Evolutionary conservation across 2,797 vertebrate genomes (phyloP), one percentile per base, ranked within the genome.

Genomic region (Mormyrops attenuatus): DNA sequence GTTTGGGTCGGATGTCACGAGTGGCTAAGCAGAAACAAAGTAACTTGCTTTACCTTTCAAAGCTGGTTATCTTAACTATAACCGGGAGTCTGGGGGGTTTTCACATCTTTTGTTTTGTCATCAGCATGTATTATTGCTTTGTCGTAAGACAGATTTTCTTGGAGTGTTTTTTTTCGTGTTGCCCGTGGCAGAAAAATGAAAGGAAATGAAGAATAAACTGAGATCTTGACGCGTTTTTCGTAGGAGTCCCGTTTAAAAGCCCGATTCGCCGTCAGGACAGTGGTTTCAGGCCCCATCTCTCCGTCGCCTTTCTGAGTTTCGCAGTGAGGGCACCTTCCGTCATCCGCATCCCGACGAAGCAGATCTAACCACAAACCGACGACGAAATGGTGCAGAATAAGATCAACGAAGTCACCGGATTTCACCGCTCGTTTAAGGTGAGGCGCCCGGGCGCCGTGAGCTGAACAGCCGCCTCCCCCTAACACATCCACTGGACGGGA

Each of bases 391-490:
- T 99, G 94, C 98, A 99, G 95, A 99, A 98, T 91, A 99, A 98
- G 95, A 96, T 97, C 3, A 93, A 96, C 88, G 97, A 98, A 94
- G 95, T 98, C 93, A 96, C 97, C 88, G 97, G 97, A 92, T 98
- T 99, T 93, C 98, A 98, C 90, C 97, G 96, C 93, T 98, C 98
- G 34, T 98, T 98, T 94, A 98, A 98, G 97, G 98, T 98, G 92
- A 95, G 95, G 90, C 85, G 5, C 47, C 4, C 17, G 26, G 20
- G 11, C 50, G 26, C 47, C 8, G 9, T 66, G 60, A 26, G 26
- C 26, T 30, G 26, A 66, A 30, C 60, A 66, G 22, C 60, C 9
- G 8, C 11, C 49, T 13, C 60, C 60, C 4, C 1, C 9, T 13
- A 11, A 66, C 22, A 4, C 9, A 11, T 66, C 8, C 60, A 66